Percentiles rank a stretch among this genome's conserved stretches.
phyloP scores from a whole-genome alignment of 2,797 vertebrate genomes.

The Neosilurus hyrtlii region DNA sequence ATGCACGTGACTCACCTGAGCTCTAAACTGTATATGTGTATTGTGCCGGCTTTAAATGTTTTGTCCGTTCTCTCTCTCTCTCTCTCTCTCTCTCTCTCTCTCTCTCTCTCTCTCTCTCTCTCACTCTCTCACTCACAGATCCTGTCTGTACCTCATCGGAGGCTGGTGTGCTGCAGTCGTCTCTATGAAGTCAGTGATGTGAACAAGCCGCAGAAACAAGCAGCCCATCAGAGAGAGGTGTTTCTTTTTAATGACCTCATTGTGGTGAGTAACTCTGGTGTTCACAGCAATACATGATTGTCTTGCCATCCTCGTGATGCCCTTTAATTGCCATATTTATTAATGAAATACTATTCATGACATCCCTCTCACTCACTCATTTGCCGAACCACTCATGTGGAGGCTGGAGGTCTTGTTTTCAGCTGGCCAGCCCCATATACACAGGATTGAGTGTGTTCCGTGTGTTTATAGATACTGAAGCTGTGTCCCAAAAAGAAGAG shows the following conservation, averaged over 20 bases:
- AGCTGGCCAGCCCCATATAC: slow-evolving; percentile 48
- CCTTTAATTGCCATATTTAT: not conserved
- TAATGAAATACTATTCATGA: no score
- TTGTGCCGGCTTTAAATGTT: no score
- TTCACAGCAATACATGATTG: not conserved
- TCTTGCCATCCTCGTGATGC: not conserved
- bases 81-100: not conserved
- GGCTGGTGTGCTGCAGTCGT: slow-evolving; percentile 97
- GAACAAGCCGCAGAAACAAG: slow-evolving; percentile 97
- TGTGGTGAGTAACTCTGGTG: slow-evolving; percentile 78
- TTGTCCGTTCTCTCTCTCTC: not conserved
- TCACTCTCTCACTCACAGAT: slow-evolving; percentile 70
- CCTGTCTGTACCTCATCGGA: slow-evolving; percentile 91
- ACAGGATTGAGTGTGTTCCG: slow-evolving; percentile 30
- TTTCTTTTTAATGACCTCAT: slow-evolving; percentile 98
- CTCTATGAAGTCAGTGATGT: slow-evolving; percentile 94
- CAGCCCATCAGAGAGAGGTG: slow-evolving; percentile 94
- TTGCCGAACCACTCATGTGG: no score
- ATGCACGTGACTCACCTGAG: no score
- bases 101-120: not conserved
- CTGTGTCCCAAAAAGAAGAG: slow-evolving; percentile 98
- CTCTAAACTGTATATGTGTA: no score
- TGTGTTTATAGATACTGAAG: slow-evolving; percentile 86
- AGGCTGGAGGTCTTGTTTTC: no score
- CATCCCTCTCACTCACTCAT: no score